Evolutionary conservation across 1,140 invertebrate species (phyloP), one percentile per base, ranked within the genome.

Genomic region (Megathymus violae): DNA sequence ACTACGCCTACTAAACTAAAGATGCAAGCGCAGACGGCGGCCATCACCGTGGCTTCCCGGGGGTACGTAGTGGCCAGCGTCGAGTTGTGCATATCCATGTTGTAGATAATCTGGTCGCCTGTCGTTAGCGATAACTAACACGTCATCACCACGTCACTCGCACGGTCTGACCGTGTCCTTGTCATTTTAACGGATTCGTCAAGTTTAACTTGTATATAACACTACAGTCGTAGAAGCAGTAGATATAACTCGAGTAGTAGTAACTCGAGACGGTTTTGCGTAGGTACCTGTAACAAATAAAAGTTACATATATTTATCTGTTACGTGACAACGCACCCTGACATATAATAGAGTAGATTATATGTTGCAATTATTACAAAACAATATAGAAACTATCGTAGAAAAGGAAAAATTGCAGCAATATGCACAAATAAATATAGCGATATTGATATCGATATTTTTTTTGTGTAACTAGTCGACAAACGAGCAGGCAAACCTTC

Each of bases 1-100:
- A 95, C 88, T 66, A 97, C 93, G 63, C 96, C 96, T 38, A 97
- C 90, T 46, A 96, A 83, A 76, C 94, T 95, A 91, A 97, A 97
- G 40, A 97, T 83, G 68, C 96, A 94, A 44, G 96, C 95, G 82
- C 95, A 96, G 47, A 93, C 89, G 11, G 95, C 95, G 6, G 96
- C 96, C 69, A 95, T 92, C 64, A 96, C 92, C 7, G 96, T 96
- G 14, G 95, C 94, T 51, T 93, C 92, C 69, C 94, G 91, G n/a
- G 96, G 94, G 87, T 95, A 95, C 31, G 84, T 81, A 11, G 82
- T 81, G 17, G 69, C 77, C 60, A 80, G 40, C 17, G 77, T 77
- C 31, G 72, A 68, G 64, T 88, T 86, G 17, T 74, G 70, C 51
- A 69, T 60, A 13, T 67, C 67, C 73, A 75, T 75, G 47, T 41